Base-by-base conservation (phyloP, 2,888 invertebrate genomes). In the Dichetophora obliterata region DNA sequence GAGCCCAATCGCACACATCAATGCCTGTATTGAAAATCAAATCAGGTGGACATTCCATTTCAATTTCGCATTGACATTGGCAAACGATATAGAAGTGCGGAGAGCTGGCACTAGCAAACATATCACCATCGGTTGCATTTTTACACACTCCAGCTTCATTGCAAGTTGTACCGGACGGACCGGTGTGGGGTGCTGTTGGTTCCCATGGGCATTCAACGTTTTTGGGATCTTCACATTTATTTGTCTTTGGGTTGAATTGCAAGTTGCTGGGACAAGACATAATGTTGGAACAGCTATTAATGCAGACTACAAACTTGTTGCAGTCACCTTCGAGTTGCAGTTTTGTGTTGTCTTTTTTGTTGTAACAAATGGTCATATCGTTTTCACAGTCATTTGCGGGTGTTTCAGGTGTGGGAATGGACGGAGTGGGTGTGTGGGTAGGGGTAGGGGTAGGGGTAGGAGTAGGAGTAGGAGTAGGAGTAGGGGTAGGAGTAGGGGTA, bases 211-310 rank as follows among this genome's bases (percentile, higher is more conserved):
- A 87, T 0, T 83, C 69, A 6, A 86, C 86, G 5, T 79, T 71
- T 73, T 80, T 77, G 4, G 84, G 82, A 77, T 81, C 79, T 61
- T 87, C 83, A 69, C 87, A 87, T 0, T 5, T 6, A 0, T 77
- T 31, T 2, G 4, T 37, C 0, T 4, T 19, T 5, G 76, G 9
- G 75, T 83, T 83, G 43, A 83, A 88, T 76, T 86, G 83, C 5
- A 86, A 59, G 5, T 83, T 83, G 27, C 79, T 76, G 3, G 86
- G 84, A 31, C 87, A 88, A 3, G 14, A 16, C 27, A 81, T 61
- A 4, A 82, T 81, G 1, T 73, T 48, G 43, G 77, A 77, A 34
- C 82, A 81, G 0, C 81, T 81, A 24, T 77, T 77, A 16, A 57
- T 77, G 76, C 86, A 87, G 4, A 83, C 82, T 11, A 85, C 77